Base-by-base conservation (phyloP, 2,888 invertebrate species). In the Drosophila multiciliata region DNA sequence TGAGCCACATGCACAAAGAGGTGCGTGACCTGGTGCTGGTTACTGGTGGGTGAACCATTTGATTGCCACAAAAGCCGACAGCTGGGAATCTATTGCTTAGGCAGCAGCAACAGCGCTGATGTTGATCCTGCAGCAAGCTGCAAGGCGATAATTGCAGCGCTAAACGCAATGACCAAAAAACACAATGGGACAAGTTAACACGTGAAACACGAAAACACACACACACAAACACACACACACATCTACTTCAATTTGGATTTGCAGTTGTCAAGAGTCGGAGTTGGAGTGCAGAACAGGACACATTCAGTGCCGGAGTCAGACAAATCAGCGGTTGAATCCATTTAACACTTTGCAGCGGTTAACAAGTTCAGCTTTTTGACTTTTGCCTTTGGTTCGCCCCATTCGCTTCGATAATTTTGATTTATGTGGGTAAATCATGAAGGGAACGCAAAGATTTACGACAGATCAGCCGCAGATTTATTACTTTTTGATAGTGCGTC, bases 401-500 rank as follows among this genome's bases (percentile, higher is more conserved):
- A 61, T 64, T 63, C 26, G 77, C 80, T 73, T 85, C 90, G 92
- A 91, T 91, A 91, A 92, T 92, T 91, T 92, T 91, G 92, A 91
- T 91, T 91, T 91, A 91, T 91, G 92, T 90, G 87, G 85, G 85
- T 87, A 91, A 91, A 91, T 91, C 92, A 90, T 90, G 91, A 91
- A 89, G 87, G 83, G 83, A 90, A 82, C 91, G 82, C 83, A 78
- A 85, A 91, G 91, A 92, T 91, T 91, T 92, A 92, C 91, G 91
- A 87, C 90, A 90, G 90, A 91, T 91, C 92, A 91, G 82, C 80
- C 73, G 72, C 83, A 91, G 91, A 91, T 91, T 91, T 91, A 91
- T 91, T 92, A 86, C 92, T 83, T 91, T 92, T 88, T 91, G 91
- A 91, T 91, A 91, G 90, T 78, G 81, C 81, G 40, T 67, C 74